Evolutionary conservation across 1,140 invertebrate genomes (phyloP).

Genomic region (Drosophila pruinosa): DNA sequence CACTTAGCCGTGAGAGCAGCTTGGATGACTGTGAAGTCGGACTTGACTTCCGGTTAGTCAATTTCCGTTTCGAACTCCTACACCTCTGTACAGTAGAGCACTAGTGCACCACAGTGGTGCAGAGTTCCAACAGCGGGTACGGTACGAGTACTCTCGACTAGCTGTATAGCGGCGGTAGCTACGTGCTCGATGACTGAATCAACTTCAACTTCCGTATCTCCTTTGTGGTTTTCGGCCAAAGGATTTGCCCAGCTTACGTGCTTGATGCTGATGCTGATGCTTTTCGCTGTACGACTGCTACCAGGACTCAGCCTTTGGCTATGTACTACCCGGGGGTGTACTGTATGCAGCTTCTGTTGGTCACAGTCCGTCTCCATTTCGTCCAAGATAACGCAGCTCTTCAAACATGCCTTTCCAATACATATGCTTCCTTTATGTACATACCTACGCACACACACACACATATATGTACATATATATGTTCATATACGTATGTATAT

Average conservation of each 20-base stretch:
- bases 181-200: constrained; percentile 65
- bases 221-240: constrained; percentile 80
- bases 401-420: constrained; percentile 53
- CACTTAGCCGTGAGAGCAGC: constrained; percentile 29
- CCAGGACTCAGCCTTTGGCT: constrained; percentile 82
- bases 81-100: constrained; percentile 39
- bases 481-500: constrained; percentile 26
- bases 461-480: constrained; percentile 31
- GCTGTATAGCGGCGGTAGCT: constrained; percentile 51
- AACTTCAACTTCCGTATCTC: constrained; percentile 82
- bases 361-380: constrained; percentile 57
- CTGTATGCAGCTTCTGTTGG: constrained; percentile 80
- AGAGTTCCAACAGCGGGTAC: background rate
- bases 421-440: constrained; percentile 48
- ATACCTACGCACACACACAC: constrained; percentile 31
- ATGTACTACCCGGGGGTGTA: constrained; percentile 83
- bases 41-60: constrained; percentile 74
- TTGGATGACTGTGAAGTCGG: constrained; percentile 44
- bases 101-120: constrained; percentile 37
- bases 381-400: constrained; percentile 71
- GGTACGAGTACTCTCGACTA: background rate
- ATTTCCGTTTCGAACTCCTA: constrained; percentile 71
- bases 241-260: constrained; percentile 80
- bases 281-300: constrained; percentile 73
- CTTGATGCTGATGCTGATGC: constrained; percentile 69